Base-by-base conservation (phyloP, 2,797 vertebrate genomes). In the Sebastes melanostomus region DNA sequence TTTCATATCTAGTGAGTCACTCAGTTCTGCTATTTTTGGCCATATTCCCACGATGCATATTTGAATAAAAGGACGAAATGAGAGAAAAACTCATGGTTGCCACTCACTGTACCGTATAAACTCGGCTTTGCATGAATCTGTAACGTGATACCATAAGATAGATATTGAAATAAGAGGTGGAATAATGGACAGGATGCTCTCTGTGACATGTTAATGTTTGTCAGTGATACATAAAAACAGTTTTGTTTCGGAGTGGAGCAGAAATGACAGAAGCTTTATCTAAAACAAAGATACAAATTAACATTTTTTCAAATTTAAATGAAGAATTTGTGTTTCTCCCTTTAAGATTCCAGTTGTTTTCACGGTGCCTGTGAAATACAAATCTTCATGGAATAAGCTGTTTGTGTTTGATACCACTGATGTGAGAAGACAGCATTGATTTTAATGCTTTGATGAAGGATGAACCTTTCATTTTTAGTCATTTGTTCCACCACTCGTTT, bases 401-500 rank as follows among this genome's bases (percentile, higher is more conserved):
- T 27, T 20, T 63, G 46, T 30, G 24, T 82, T 62, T 75, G 67
- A 20, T 13, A 58, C 34, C 61, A 74, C 66, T 75, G 81, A 78
- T 77, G 82, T 72, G 76, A 72, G 58, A 72, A 60, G 81, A 84
- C 83, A 83, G 71, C 81, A 73, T 68, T n/a, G 3, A 66, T 70
- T 86, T 75, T 81, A 63, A 68, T 66, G 77, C 87, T 89, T 86
- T 89, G 84, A 87, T 88, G 83, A 85, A 77, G 52, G 77, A 88
- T 85, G 80, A 89, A 86, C 84, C 75, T 88, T 90, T 92, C 76
- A 81, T 88, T 90, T 90, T 81, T 16, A 34, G 66, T 74, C 63
- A 77, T 90, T 90, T 90, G 77, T 91, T 90, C 83, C 86, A 84
- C 75, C 22, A 60, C 77, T 71, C 76, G 68, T 86, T 90, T 84